Evolutionary conservation across 1,140 invertebrate species (phyloP).

Genomic region (Drosophila ficusphila): DNA sequence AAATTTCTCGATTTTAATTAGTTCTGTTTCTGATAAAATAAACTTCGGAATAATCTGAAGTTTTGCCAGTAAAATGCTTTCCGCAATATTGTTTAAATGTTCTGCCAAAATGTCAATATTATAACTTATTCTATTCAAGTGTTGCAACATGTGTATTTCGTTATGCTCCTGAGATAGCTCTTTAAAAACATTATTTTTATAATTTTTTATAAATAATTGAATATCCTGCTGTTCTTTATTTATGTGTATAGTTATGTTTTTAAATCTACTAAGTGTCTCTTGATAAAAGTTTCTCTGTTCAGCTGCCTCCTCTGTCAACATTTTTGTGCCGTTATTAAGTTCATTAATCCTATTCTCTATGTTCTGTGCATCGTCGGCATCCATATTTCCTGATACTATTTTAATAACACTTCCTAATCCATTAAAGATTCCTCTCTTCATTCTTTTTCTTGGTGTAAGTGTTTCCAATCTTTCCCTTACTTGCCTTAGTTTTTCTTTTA

Average conservation of each 20-base stretch:
- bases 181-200: conserved; percentile 7
- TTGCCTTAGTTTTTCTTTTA: not conserved
- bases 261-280: conserved; percentile 1
- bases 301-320: not conserved
- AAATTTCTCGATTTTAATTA: not conserved
- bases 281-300: not conserved
- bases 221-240: conserved; percentile 5
- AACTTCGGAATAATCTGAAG: conserved; percentile 11
- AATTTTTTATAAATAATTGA: conserved; percentile 8
- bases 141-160: conserved; percentile 15
- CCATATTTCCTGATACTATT: conserved; percentile 16
- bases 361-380: not conserved
- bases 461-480: not conserved
- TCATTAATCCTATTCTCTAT: not conserved
- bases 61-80: conserved; percentile 14
- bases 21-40: conserved; percentile 2
- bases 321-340: conserved; percentile 3
- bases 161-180: conserved; percentile 7
- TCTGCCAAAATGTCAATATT: conserved; percentile 8
- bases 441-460: not conserved
- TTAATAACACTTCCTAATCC: conserved; percentile 1
- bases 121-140: conserved; percentile 13
- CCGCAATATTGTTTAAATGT: conserved; percentile 21
- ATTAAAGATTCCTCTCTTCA: conserved; percentile 7
- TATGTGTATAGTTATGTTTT: conserved; percentile 10